A percentile compares a stretch with the other conserved stretches of the same genome.
These are phyloP conservation scores for Thalassophryne amazonica DNA, from an alignment of 2,797 vertebrate genomes.

Conservation along the genomic window DNA sequence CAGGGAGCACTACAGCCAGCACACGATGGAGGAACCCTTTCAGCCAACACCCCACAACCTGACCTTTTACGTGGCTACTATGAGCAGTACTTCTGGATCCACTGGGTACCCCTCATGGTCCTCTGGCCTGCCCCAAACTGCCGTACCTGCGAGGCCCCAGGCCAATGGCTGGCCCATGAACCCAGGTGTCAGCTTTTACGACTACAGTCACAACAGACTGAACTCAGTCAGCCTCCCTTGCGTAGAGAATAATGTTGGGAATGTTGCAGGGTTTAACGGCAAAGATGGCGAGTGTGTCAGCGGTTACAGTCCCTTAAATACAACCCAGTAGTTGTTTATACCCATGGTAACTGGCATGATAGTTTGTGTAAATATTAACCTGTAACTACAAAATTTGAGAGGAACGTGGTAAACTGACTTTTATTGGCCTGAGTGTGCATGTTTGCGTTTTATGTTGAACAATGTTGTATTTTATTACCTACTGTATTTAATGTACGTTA, in stretches of 20 bases:
- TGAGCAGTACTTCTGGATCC: slow-evolving; percentile 30
- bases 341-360: not conserved
- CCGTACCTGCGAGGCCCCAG: slow-evolving; percentile 18
- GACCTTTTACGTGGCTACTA: slow-evolving; percentile 54
- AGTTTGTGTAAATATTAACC: not conserved
- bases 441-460: too few relatives aligned
- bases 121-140: slow-evolving; percentile 19
- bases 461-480: too few relatives aligned
- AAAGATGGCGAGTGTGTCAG: slow-evolving; percentile 14
- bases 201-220: slow-evolving; percentile 53
- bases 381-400: too few relatives aligned
- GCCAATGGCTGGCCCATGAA: slow-evolving; percentile 53
- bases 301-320: slow-evolving; percentile 7
- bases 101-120: slow-evolving; percentile 47
- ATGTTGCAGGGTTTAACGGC: slow-evolving; percentile 3
- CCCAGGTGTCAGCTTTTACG: slow-evolving; percentile 42
- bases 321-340: slow-evolving; percentile 15
- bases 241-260: not conserved
- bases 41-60: slow-evolving; percentile 49
- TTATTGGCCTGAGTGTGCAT: too few relatives aligned
- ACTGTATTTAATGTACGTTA: too few relatives aligned
- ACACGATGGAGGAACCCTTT: slow-evolving; percentile 51
- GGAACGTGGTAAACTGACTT: too few relatives aligned
- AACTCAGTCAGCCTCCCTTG: not conserved
- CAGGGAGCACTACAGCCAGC: slow-evolving; percentile 61